These are phyloP conservation scores for Rhynchotus rufescens DNA, from an alignment of 2,797 vertebrate genomes.

Conservation along the genomic window DNA sequence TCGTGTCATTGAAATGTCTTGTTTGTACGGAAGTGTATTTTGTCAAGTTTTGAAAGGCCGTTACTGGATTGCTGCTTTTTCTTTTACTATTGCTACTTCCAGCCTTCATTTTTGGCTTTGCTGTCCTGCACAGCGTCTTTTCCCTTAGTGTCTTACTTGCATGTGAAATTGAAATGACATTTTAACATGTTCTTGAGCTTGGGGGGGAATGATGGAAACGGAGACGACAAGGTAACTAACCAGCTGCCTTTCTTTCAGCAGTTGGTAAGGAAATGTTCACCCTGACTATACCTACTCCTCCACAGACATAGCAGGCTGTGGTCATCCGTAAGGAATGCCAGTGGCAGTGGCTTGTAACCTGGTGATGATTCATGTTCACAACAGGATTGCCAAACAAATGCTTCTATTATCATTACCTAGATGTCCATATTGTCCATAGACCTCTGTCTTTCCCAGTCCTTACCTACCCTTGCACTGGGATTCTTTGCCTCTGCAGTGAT, in stretches of 20 bases:
- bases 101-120: neutral
- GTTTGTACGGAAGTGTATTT: neutral
- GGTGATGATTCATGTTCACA: neutral
- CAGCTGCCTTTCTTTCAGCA: neutral
- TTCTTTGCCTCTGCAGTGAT: neutral
- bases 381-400: too few relatives aligned
- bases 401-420: neutral
- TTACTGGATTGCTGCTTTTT: neutral
- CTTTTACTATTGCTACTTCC: neutral
- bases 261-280: neutral
- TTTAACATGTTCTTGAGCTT: neutral
- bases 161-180: neutral
- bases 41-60: neutral
- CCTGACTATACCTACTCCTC: neutral
- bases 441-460: neutral
- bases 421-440: neutral
- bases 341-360: neutral
- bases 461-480: neutral
- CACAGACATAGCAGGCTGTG: fast-evolving
- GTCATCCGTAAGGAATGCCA: neutral
- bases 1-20: neutral
- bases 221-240: neutral
- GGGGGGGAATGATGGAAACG: fast-evolving
- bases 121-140: neutral
- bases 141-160: neutral